A percentile compares a stretch with the other conserved stretches of the same genome.
Conservation (phyloP, 2,113 vertebrate genomes). For the Pheucticus melanocephalus region DNA sequence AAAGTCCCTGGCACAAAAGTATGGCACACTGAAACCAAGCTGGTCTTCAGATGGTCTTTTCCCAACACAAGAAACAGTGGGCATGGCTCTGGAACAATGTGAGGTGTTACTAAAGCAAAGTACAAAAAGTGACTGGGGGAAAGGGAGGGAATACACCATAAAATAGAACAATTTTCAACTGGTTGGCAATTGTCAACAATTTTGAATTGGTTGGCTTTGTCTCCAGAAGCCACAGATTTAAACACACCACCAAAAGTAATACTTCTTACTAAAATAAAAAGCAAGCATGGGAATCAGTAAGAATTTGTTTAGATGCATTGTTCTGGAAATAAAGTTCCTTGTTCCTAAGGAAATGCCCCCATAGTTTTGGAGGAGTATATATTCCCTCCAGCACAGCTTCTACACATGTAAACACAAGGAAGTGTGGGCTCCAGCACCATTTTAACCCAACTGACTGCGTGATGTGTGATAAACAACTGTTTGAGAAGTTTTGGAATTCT, state of each 20-base stretch:
- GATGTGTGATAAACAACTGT: not conserved
- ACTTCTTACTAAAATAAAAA: not conserved
- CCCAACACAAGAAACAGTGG: not conserved
- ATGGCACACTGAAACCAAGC: not conserved
- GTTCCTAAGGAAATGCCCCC: not conserved
- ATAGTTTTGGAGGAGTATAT: not conserved
- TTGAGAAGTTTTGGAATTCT: not conserved
- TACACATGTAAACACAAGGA: not conserved
- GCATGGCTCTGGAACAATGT: not conserved
- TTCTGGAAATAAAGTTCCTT: not conserved
- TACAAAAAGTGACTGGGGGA: not conserved
- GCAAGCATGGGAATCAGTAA: not conserved
- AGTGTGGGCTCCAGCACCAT: not conserved
- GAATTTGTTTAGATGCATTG: not conserved
- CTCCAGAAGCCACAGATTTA: not conserved
- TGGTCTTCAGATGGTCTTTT: not conserved
- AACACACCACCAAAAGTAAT: not conserved
- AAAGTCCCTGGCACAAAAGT: not conserved
- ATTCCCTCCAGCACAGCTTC: not conserved
- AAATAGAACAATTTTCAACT: not conserved
- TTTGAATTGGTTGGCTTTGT: not conserved
- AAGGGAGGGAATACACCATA: not conserved
- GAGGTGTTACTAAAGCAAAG: not conserved
- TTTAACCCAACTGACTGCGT: not conserved
- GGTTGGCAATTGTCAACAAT: not conserved